These are phyloP conservation scores for Acromyrmex echinatior DNA, from an alignment of 1,140 invertebrate genomes.

Conservation along the genomic window DNA sequence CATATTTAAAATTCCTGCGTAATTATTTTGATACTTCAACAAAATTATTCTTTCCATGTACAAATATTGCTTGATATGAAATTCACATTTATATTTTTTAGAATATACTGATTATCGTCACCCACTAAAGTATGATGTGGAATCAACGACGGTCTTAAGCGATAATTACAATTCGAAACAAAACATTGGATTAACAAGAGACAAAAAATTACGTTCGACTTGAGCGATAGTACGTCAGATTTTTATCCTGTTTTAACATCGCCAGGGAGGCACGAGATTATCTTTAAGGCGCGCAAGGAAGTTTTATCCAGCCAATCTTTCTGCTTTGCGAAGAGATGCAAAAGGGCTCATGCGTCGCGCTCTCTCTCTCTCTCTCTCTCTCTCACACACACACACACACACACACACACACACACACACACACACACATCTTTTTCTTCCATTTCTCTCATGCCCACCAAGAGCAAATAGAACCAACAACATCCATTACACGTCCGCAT, in stretches of 20 bases:
- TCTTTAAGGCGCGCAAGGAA: neutral
- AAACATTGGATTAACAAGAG: neutral
- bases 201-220: slow-evolving; percentile 7
- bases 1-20: no score
- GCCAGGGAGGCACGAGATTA: slow-evolving; percentile 12
- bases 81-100: no score
- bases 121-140: neutral
- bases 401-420: no score
- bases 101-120: neutral
- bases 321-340: slow-evolving; percentile 13
- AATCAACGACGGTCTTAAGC: neutral
- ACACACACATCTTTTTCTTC: neutral
- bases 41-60: no score
- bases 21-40: no score
- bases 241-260: slow-evolving; percentile 33
- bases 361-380: neutral
- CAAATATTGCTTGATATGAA: no score
- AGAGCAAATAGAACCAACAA: slow-evolving; percentile 40
- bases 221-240: slow-evolving; percentile 28
- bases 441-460: neutral
- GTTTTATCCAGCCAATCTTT: slow-evolving; percentile 25
- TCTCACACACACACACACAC: no score
- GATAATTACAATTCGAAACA: neutral
- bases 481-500: slow-evolving; percentile 60
- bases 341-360: neutral